Base-by-base conservation (phyloP, 2,113 vertebrate species). In the Thermophis baileyi region DNA sequence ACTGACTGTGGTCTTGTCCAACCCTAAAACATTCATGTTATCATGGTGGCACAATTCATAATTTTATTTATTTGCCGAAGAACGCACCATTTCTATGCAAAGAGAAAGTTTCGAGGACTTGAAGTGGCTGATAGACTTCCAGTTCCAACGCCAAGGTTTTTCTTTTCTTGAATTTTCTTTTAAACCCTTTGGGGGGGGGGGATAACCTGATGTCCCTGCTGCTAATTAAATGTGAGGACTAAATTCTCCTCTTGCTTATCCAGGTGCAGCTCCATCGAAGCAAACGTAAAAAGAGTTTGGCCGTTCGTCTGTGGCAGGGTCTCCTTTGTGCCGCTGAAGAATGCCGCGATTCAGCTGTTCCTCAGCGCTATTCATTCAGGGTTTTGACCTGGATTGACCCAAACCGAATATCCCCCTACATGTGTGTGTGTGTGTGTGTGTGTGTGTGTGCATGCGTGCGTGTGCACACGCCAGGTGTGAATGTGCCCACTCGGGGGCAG, bases 301-400 rank as follows among this genome's bases (percentile, higher is more conserved):
- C 93, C 88, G 89, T 94, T 93, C 89, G 91, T 55, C 12, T 24
- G 74, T 46, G 69, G 35, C 0, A 0, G 1, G 89, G 81, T 90
- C 11, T n/a, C 91, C 0, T 0, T 6, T 93, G 94, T 94, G 91
- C 91, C 86, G 18, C 0, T 14, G 89, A 69, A 94, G 95, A 94
- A 92, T 95, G 63, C 86, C 0, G 46, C 74, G 4, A 91, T 93
- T 91, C 85, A 90, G 88, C 55, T 92, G 93, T 94, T 92, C 93
- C 93, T 85, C 47, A 81, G 24, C 87, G 24, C 87, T 89, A 30
- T 90, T 92, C 30, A 0, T 51, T 91, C 20, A 50, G 91, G 88
- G 95, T 87, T 88, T 96, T 96, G 96, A 95, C 96, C 96, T 93
- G 74, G 93, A 6, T 86, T 96, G 96, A 95, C 95, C 95, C 93